Evolutionary conservation across 2,113 vertebrate species (phyloP).

Genomic region (Murina feae): DNA sequence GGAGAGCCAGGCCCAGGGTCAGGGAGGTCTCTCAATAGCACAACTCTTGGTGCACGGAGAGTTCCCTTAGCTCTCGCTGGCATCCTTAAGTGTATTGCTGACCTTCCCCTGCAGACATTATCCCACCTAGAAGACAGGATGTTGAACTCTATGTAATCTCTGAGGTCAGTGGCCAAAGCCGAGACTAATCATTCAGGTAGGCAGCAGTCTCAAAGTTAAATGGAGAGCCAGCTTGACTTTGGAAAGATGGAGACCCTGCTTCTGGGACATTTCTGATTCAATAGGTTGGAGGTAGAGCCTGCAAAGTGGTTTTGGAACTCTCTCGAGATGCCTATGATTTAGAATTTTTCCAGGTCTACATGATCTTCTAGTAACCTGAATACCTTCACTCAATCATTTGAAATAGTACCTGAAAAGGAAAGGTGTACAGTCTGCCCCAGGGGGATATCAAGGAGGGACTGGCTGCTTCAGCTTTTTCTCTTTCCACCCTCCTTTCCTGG

Average conservation of each 20-base stretch:
- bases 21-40: background rate
- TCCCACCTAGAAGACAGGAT: background rate
- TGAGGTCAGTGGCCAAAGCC: background rate
- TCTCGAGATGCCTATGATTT: background rate
- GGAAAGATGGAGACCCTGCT: background rate
- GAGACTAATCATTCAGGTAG: background rate
- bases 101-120: background rate
- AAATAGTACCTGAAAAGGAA: background rate
- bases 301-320: background rate
- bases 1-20: background rate
- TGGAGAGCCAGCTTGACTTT: background rate
- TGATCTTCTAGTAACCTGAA: background rate
- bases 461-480: too few relatives aligned
- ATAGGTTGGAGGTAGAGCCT: background rate
- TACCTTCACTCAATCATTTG: background rate
- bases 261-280: background rate
- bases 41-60: background rate
- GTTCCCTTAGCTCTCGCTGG: background rate
- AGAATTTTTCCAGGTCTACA: background rate
- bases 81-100: background rate
- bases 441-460: background rate
- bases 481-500: background rate
- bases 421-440: rapidly evolving
- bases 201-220: background rate
- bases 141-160: background rate